phyloP scores from a whole-genome alignment of 2,888 invertebrate genomes.

The Hirtodrosophila histrioides region DNA sequence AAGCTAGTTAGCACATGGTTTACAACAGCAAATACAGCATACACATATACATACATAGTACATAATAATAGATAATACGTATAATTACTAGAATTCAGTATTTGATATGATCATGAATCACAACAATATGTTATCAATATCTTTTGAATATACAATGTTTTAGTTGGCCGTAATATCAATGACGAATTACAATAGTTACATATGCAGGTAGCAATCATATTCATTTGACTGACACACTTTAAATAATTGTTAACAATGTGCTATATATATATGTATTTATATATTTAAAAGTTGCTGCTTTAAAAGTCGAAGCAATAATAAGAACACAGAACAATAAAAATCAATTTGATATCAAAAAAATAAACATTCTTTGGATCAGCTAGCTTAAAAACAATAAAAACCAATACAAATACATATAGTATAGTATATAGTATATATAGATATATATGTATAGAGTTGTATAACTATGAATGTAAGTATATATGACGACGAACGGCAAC shows the following conservation, averaged over 20 bases:
- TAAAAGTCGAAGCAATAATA: slow-evolving; percentile 46
- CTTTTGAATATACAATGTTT: slow-evolving; percentile 50
- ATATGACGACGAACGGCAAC: slow-evolving; percentile 71
- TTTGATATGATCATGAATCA: slow-evolving; percentile 77
- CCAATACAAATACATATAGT: slow-evolving; percentile 28
- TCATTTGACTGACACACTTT: slow-evolving; percentile 10
- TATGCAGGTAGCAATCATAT: slow-evolving; percentile 46
- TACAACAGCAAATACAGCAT: slow-evolving; percentile 51
- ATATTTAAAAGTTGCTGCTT: slow-evolving; percentile 54
- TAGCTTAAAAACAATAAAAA: slow-evolving; percentile 58
- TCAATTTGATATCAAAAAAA: slow-evolving; percentile 25
- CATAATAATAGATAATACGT: slow-evolving; percentile 38
- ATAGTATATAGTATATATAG: slow-evolving; percentile 34
- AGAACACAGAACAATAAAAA: slow-evolving; percentile 47
- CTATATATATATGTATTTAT: slow-evolving; percentile 20
- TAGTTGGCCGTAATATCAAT: slow-evolving; percentile 66
- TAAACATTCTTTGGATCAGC: slow-evolving; percentile 65
- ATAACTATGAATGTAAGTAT: slow-evolving; percentile 47
- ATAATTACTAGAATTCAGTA: slow-evolving; percentile 55
- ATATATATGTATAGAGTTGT: slow-evolving; percentile 14
- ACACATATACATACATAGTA: slow-evolving; percentile 28
- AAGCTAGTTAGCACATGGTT: slow-evolving; percentile 48
- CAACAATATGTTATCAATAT: slow-evolving; percentile 72
- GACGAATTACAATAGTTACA: slow-evolving; percentile 55
- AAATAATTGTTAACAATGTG: slow-evolving; percentile 56